These are phyloP conservation scores for Rhyzopertha dominica DNA, from an alignment of 1,140 invertebrate genomes.

Conservation along the genomic window DNA sequence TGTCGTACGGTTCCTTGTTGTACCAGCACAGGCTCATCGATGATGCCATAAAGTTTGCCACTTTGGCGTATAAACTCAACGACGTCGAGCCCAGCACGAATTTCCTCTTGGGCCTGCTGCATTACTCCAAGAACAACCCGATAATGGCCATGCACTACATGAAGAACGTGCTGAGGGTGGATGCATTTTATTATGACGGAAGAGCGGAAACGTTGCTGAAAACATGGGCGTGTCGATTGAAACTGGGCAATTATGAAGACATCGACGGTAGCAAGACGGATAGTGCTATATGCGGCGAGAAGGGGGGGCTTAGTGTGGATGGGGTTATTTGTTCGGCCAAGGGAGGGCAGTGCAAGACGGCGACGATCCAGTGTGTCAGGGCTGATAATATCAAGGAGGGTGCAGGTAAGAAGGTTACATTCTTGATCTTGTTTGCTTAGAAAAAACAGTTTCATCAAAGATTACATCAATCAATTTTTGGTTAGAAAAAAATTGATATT, in stretches of 20 bases:
- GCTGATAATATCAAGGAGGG: constrained; percentile 23
- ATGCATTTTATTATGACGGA: constrained; percentile 53
- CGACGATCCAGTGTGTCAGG: constrained; percentile 38
- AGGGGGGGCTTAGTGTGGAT: constrained; percentile 26
- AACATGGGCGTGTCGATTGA: constrained; percentile 55
- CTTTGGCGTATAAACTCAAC: constrained; percentile 55
- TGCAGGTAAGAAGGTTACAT: no score
- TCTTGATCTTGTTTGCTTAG: no score
- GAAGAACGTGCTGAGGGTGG: constrained; percentile 57
- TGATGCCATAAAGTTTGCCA: constrained; percentile 52
- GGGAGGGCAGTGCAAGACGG: constrained; percentile 39
- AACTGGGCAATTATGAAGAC: constrained; percentile 33
- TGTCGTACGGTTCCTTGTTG: constrained; percentile 57
- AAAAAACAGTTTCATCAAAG: no score
- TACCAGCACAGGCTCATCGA: constrained; percentile 61
- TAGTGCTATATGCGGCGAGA: constrained; percentile 27
- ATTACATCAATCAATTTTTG: no score
- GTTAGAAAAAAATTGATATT: no score
- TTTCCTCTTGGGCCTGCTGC: constrained; percentile 61
- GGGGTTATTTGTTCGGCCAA: constrained; percentile 40
- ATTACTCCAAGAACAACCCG: constrained; percentile 61
- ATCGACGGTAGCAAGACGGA: constrained; percentile 11
- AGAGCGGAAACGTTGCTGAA: constrained; percentile 51
- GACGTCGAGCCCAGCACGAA: constrained; percentile 66
- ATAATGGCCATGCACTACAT: constrained; percentile 64